Evolutionary conservation across 1,140 invertebrate species (phyloP), one percentile per base, ranked within the genome.

Genomic region (Vanessa atalanta): DNA sequence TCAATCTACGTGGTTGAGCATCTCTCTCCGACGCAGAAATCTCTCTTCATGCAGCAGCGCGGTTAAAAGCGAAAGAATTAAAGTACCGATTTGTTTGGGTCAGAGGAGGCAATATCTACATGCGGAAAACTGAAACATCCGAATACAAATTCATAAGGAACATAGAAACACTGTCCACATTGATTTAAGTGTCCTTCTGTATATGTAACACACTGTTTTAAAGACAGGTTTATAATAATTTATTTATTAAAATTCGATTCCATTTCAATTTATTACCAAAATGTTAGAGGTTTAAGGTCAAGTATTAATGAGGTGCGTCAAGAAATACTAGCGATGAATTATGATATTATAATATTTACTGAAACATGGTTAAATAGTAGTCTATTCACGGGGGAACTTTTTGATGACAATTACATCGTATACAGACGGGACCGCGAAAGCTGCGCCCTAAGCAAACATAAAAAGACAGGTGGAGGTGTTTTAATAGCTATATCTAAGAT

Each of bases 61-160:
- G 50, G 50, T n/a, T 14, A n/a, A 51, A 51, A 14, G 50, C 50
- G 4, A 51, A 51, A 51, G 50, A 51, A 14, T 51, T 51, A 51
- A 51, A 51, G 50, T 51, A 51, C 50, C 9, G 50, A 51, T 51
- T 51, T 51, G 50, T 51, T n/a, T 51, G 50, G 50, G 50, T 51
- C 9, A 51, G 15, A 51, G 15, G 50, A 51, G 50, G 50, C 11
- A 11, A 51, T n/a, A n/a, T 51, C 50, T 51, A 51, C 50, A 51
- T 51, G 50, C 50, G 50, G 11, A 51, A 51, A 51, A 51, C 50
- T 51, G 50, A 51, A 51, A 51, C 50, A 51, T 51, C 50, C 15
- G 50, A 51, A 51, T 51, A 51, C 15, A 51, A 51, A n/a, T 51
- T 51, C 15, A 51, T 51, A 51, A 51, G 50, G 15, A 51, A 51